phyloP scores from a whole-genome alignment of 2,113 vertebrate genomes.

The Vulpes ferrilata region DNA sequence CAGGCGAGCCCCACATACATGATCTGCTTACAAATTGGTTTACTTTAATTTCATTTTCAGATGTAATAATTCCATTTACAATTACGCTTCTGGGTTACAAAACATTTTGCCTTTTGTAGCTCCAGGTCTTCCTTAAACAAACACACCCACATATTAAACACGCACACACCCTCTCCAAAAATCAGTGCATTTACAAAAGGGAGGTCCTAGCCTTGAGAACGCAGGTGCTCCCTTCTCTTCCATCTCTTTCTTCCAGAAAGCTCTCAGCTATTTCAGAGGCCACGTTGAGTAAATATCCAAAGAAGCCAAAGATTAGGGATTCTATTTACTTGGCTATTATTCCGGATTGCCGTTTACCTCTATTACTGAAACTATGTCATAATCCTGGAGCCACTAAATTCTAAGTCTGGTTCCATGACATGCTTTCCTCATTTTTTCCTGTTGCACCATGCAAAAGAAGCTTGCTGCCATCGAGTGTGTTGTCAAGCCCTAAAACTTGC shows the following conservation, averaged over 20 bases:
- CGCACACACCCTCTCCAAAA: constrained; percentile 58
- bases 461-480: background rate
- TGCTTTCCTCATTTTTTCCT: background rate
- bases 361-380: background rate
- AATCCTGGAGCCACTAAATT: background rate
- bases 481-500: background rate
- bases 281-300: background rate
- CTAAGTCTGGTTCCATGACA: background rate
- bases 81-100: constrained; percentile 70
- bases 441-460: background rate
- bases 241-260: background rate
- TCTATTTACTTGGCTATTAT: constrained; percentile 5
- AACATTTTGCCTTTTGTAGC: constrained; percentile 74
- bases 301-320: constrained; percentile 41
- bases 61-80: constrained; percentile 53
- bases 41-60: constrained; percentile 36
- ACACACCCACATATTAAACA: constrained; percentile 75
- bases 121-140: constrained; percentile 66
- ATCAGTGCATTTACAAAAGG: background rate
- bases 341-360: background rate
- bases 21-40: background rate
- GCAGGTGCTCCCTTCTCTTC: constrained; percentile 48
- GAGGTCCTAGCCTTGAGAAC: constrained; percentile 7
- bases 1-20: background rate
- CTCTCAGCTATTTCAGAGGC: constrained; percentile 57